phyloP scores from a whole-genome alignment of 2,113 vertebrate genomes.

The Burhinus bistriatus region DNA sequence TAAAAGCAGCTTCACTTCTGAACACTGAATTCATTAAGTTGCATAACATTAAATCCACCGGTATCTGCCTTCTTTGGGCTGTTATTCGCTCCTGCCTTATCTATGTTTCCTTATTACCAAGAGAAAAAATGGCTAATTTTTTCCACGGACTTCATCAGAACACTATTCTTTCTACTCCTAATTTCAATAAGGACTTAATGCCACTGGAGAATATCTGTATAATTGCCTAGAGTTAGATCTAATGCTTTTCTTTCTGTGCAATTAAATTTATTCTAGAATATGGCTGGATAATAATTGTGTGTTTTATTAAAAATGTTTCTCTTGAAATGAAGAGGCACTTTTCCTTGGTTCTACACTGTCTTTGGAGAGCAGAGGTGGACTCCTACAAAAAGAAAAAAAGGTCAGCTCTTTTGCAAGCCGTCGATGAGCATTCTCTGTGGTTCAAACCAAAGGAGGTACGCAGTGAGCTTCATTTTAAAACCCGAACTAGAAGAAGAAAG shows the following conservation, averaged over 20 bases:
- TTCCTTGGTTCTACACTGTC: background rate
- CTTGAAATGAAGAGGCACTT: background rate
- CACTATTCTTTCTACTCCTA: background rate
- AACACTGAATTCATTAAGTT: background rate
- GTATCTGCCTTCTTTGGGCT: background rate
- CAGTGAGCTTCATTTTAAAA: background rate
- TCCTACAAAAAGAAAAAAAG: background rate
- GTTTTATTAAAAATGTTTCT: background rate
- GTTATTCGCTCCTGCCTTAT: background rate
- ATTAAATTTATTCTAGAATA: background rate
- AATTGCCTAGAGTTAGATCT: background rate
- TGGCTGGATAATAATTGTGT: background rate
- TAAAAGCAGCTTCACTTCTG: background rate
- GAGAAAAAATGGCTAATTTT: background rate
- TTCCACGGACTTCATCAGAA: background rate
- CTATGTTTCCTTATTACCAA: background rate
- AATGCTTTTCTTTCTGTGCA: background rate
- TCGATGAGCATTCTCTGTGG: fast-evolving
- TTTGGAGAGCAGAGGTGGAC: background rate
- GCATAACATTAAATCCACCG: background rate
- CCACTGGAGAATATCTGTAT: background rate
- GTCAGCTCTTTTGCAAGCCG: background rate
- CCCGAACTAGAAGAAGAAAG: background rate
- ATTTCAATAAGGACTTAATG: background rate
- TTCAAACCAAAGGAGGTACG: background rate